These are phyloP conservation scores for Chalcosyrphus nemorum DNA, from an alignment of 2,888 invertebrate species.

Conservation along the genomic window DNA sequence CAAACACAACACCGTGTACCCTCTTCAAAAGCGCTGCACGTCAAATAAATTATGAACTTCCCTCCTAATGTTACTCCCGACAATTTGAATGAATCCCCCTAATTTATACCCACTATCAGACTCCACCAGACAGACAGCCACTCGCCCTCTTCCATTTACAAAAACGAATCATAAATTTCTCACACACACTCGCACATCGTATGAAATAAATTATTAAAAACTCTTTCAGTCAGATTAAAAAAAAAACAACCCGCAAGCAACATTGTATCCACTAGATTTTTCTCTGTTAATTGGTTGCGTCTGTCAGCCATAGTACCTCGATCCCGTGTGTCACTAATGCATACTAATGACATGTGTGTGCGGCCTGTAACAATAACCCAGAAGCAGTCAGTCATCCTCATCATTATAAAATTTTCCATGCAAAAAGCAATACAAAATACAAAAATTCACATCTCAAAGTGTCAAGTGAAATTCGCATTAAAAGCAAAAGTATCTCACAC, in stretches of 20 bases:
- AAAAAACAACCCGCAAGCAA: conserved; percentile 54
- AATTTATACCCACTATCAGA: neutral
- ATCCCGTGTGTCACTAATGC: conserved; percentile 38
- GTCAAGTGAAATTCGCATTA: conserved; percentile 51
- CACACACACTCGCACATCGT: conserved; percentile 32
- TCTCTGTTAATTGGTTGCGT: conserved; percentile 53
- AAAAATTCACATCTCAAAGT: conserved; percentile 21
- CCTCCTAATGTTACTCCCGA: neutral
- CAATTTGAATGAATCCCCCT: neutral
- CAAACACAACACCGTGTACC: neutral
- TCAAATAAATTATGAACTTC: conserved; percentile 5
- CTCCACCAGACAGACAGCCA: neutral
- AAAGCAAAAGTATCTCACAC: conserved; percentile 50
- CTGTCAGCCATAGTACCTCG: conserved; percentile 26
- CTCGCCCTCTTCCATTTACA: neutral
- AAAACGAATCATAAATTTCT: conserved; percentile 25
- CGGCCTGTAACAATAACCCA: conserved; percentile 45
- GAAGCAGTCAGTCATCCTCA: conserved; percentile 24
- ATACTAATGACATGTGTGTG: conserved; percentile 51
- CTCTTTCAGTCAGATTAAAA: conserved; percentile 29
- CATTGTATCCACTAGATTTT: conserved; percentile 45
- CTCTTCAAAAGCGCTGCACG: neutral
- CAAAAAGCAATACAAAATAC: neutral
- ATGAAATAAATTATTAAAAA: conserved; percentile 27
- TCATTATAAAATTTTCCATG: conserved; percentile 8